phyloP scores from a whole-genome alignment of 1,140 invertebrate genomes.

The Lasioglossum baleicum region DNA sequence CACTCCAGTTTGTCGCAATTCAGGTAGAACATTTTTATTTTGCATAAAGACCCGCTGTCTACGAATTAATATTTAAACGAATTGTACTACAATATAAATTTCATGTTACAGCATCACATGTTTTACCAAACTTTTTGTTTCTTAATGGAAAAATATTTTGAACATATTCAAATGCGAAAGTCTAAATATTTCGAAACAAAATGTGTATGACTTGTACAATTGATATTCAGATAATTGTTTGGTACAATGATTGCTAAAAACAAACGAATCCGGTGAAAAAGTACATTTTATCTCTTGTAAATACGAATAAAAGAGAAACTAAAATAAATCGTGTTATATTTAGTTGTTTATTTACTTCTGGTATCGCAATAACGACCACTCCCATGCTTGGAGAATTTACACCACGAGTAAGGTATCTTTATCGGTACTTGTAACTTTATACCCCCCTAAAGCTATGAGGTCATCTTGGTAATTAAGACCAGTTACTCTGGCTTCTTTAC shows the following conservation, averaged over 20 bases:
- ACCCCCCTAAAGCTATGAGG: slow-evolving; percentile 75
- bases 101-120: too few species aligned
- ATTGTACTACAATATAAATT: too few species aligned
- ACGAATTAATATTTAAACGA: too few species aligned
- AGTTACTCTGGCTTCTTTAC: slow-evolving; percentile 73
- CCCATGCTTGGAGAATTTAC: slow-evolving; percentile 24
- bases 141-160: too few species aligned
- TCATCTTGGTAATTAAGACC: slow-evolving; percentile 79
- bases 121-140: too few species aligned
- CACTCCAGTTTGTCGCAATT: too few species aligned
- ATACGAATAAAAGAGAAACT: neutral
- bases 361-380: neutral
- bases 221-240: neutral
- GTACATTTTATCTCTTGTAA: neutral
- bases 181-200: too few species aligned
- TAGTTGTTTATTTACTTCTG: neutral
- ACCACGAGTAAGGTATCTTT: slow-evolving; percentile 62
- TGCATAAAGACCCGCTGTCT: too few species aligned
- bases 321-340: neutral
- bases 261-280: neutral
- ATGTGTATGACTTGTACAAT: too few species aligned
- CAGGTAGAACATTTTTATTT: too few species aligned
- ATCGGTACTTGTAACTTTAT: slow-evolving; percentile 73
- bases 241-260: neutral
- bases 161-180: too few species aligned